These are phyloP conservation scores for Gavia stellata DNA, from an alignment of 2,113 vertebrate genomes.

Conservation along the genomic window DNA sequence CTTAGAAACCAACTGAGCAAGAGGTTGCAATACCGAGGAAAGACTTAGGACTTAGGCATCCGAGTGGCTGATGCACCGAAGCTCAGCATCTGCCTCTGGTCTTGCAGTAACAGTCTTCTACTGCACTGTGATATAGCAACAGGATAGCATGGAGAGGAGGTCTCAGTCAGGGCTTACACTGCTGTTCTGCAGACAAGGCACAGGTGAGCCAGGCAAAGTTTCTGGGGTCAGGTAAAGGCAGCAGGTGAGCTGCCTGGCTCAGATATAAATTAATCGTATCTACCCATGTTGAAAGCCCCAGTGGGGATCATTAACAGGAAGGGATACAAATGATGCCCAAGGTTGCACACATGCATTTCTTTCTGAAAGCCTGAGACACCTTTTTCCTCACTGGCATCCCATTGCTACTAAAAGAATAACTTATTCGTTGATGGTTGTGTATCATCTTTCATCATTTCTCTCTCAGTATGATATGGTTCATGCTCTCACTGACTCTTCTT, in stretches of 20 bases:
- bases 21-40: neutral
- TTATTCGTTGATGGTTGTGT: neutral
- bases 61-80: neutral
- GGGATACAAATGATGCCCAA: neutral
- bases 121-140: neutral
- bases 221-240: neutral
- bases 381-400: neutral
- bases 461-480: neutral
- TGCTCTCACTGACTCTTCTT: neutral
- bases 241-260: neutral
- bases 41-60: neutral
- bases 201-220: neutral
- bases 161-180: neutral
- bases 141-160: neutral
- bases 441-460: neutral
- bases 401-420: neutral
- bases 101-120: neutral
- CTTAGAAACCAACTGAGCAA: neutral
- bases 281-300: fast-evolving
- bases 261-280: neutral
- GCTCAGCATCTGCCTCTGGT: neutral
- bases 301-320: neutral
- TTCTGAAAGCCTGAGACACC: neutral
- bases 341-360: neutral
- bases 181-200: neutral